These are phyloP conservation scores for Polyergus mexicanus DNA, from an alignment of 1,140 invertebrate genomes.

Conservation along the genomic window DNA sequence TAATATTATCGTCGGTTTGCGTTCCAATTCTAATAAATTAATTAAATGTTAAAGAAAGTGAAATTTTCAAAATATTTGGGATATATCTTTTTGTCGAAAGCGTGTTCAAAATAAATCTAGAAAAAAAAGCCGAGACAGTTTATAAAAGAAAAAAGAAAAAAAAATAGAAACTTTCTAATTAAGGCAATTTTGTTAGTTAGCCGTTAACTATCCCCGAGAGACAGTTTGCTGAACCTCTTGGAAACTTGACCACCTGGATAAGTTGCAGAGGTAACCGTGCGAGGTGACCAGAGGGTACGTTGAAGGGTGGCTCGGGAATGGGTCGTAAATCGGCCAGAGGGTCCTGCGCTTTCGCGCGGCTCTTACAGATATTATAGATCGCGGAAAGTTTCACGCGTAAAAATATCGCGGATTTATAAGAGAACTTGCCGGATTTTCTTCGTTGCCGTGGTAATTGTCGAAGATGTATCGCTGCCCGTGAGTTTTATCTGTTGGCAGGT, in stretches of 20 bases:
- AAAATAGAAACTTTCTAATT: conserved; percentile 57
- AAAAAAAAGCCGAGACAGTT: conserved; percentile 1
- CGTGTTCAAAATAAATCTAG: conserved; percentile 36
- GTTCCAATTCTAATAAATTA: neutral
- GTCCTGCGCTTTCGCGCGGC: conserved; percentile 65
- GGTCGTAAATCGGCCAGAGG: conserved; percentile 69
- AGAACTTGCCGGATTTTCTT: conserved; percentile 76
- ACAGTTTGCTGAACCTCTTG: conserved; percentile 69
- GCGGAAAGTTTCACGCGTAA: conserved; percentile 80
- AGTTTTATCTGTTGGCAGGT: conserved; percentile 67
- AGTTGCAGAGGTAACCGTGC: conserved; percentile 65
- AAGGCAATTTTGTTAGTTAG: conserved; percentile 60
- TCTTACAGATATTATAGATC: conserved; percentile 80
- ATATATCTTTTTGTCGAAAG: conserved; percentile 12
- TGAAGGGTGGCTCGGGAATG: conserved; percentile 8
- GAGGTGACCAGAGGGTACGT: conserved; percentile 49
- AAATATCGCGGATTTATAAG: conserved; percentile 82
- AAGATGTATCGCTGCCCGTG: conserved; percentile 76
- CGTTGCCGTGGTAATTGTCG: conserved; percentile 80
- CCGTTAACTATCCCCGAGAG: conserved; percentile 48
- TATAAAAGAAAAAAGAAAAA: no score
- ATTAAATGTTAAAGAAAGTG: neutral
- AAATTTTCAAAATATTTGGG: neutral
- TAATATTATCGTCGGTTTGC: neutral
- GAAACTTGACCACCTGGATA: conserved; percentile 71